These are phyloP conservation scores for Erythrolamprus reginae DNA, from an alignment of 2,113 vertebrate genomes.

Conservation along the genomic window DNA sequence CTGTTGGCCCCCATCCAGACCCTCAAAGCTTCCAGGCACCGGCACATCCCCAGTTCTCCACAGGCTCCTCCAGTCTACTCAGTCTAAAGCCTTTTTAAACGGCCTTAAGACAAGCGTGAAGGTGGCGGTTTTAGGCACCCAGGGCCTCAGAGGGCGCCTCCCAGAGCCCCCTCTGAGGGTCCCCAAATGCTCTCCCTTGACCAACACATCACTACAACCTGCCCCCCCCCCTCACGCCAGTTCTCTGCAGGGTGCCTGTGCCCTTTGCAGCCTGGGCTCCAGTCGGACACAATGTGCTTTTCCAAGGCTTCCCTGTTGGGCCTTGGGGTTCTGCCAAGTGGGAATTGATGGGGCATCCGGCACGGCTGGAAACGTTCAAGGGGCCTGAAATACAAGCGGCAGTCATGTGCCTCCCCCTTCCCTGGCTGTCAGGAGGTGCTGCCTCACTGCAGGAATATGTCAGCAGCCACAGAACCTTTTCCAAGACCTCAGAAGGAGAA, in stretches of 20 bases:
- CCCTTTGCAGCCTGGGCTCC: constrained; percentile 40
- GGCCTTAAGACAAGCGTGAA: neutral
- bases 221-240: constrained; percentile 19
- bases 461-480: constrained; percentile 22
- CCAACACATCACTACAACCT: no score
- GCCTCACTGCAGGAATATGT: constrained; percentile 38
- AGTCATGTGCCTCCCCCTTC: constrained; percentile 68
- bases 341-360: constrained; percentile 62
- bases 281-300: constrained; percentile 61
- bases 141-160: neutral
- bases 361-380: constrained; percentile 66
- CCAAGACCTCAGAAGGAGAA: neutral
- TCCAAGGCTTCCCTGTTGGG: constrained; percentile 59
- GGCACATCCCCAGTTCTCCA: no score
- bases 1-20: no score
- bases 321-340: constrained; percentile 68
- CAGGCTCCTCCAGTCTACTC: neutral
- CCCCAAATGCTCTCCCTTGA: neutral
- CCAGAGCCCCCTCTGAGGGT: neutral
- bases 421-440: constrained; percentile 51
- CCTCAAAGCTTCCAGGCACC: no score
- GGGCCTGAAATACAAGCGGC: constrained; percentile 61
- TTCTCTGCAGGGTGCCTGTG: constrained; percentile 32
- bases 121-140: no score
- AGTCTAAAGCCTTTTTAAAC: neutral